Conservation (phyloP, 2,113 vertebrate species). For the Quiscalus mexicanus region DNA sequence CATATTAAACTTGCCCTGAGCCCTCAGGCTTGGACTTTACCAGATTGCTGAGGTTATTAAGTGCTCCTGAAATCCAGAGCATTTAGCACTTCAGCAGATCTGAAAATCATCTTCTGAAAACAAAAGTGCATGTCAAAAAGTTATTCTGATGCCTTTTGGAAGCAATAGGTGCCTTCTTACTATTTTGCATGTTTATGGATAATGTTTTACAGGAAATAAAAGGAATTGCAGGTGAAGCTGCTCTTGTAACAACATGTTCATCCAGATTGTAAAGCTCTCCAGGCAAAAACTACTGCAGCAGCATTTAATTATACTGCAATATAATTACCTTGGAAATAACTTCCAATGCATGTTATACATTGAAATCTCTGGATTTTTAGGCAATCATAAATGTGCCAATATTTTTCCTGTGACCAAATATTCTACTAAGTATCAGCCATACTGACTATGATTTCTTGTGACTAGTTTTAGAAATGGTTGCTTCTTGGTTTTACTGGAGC, state of each 20-base stretch:
- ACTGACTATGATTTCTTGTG: background rate
- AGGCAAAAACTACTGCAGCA: background rate
- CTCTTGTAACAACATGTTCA: background rate
- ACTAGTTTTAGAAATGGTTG: background rate
- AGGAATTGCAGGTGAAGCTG: background rate
- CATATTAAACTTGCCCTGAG: background rate
- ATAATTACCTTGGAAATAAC: background rate
- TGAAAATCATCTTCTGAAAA: constrained; percentile 3
- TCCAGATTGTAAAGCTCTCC: background rate
- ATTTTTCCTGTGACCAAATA: background rate
- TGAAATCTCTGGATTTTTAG: background rate
- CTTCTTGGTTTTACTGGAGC: background rate
- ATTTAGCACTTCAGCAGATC: background rate
- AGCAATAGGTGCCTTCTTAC: background rate
- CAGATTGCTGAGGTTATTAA: background rate
- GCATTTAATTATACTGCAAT: background rate
- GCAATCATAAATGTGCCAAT: background rate
- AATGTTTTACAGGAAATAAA: background rate
- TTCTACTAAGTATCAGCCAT: background rate
- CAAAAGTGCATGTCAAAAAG: background rate
- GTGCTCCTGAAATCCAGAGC: background rate
- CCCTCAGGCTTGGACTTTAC: background rate
- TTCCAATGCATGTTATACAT: background rate
- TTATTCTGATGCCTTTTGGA: background rate
- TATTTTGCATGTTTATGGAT: background rate